A percentile compares a stretch with the other conserved stretches of the same genome.
These are phyloP conservation scores for Sternotherus odoratus DNA, from an alignment of 2,797 vertebrate genomes.

Conservation along the genomic window DNA sequence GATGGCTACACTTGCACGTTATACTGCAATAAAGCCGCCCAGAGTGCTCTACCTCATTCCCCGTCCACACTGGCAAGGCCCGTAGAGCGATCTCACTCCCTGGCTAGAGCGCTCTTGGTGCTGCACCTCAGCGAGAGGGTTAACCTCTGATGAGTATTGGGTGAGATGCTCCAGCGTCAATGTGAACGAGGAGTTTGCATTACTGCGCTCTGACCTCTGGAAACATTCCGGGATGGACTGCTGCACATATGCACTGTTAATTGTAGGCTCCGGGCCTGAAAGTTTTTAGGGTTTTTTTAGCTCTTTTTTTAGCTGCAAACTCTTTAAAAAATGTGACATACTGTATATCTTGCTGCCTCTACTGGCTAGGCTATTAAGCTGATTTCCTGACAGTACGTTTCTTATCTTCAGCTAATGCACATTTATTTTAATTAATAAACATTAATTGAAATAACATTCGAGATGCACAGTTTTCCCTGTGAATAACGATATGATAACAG, in stretches of 20 bases:
- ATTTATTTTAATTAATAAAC: slow-evolving; percentile 55
- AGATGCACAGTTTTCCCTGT: slow-evolving; percentile 15
- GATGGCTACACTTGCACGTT: background rate
- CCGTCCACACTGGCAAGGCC: too few species aligned
- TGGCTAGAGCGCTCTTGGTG: too few species aligned
- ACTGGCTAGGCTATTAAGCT: background rate
- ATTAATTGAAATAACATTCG: background rate
- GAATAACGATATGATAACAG: slow-evolving; percentile 13
- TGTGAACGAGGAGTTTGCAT: too few species aligned
- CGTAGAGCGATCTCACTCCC: too few species aligned
- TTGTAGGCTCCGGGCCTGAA: background rate
- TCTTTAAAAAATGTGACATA: background rate
- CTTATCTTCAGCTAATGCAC: slow-evolving; percentile 8
- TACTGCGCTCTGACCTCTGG: too few species aligned
- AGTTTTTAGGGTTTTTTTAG: background rate
- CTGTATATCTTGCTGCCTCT: background rate
- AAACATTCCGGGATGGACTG: background rate
- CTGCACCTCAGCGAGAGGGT: too few species aligned
- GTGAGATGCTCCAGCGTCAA: too few species aligned
- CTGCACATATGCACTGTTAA: background rate
- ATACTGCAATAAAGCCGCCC: too few species aligned
- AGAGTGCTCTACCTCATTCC: too few species aligned
- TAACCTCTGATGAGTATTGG: too few species aligned
- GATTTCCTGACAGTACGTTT: background rate
- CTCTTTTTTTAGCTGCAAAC: background rate